Evolutionary conservation across 92 coral and sea anemone species (phyloP).

Genomic region (Paramuricea clavata): DNA sequence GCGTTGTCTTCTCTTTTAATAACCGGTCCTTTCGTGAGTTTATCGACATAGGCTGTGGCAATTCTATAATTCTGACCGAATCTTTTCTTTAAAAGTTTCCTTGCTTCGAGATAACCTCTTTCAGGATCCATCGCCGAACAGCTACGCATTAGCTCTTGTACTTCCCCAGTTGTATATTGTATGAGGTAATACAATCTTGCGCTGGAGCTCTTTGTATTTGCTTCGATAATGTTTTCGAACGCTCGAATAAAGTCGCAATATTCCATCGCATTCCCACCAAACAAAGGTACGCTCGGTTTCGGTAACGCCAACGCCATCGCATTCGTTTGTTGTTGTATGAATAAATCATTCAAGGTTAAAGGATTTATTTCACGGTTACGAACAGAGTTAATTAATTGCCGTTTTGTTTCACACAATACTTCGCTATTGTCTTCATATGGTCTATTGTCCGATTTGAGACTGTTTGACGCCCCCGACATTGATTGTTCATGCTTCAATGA

Average conservation of each 20-base stretch:
- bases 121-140: conserved; percentile 23
- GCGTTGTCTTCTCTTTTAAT: conserved; percentile 39
- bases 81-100: conserved; percentile 28
- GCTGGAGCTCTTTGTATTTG: conserved; percentile 52
- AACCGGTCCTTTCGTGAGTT: conserved; percentile 32
- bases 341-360: conserved; percentile 1
- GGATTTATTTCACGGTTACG: too few relatives aligned
- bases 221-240: conserved; percentile 56
- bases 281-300: too few relatives aligned
- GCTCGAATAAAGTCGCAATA: conserved; percentile 59
- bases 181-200: too few relatives aligned
- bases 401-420: not conserved
- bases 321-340: conserved; percentile 63
- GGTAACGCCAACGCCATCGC: conserved; percentile 59
- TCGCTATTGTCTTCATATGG: too few relatives aligned
- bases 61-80: conserved; percentile 44
- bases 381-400: not conserved
- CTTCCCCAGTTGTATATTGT: too few relatives aligned
- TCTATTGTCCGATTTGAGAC: not conserved
- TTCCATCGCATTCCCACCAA: conserved; percentile 42
- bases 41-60: conserved; percentile 30
- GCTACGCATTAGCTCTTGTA: too few relatives aligned
- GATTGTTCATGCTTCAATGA: too few relatives aligned
- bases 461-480: too few relatives aligned
- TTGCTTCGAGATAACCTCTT: conserved; percentile 25